Conservation (phyloP, 2,888 invertebrate genomes). For the Amblyjoppa proteus region DNA sequence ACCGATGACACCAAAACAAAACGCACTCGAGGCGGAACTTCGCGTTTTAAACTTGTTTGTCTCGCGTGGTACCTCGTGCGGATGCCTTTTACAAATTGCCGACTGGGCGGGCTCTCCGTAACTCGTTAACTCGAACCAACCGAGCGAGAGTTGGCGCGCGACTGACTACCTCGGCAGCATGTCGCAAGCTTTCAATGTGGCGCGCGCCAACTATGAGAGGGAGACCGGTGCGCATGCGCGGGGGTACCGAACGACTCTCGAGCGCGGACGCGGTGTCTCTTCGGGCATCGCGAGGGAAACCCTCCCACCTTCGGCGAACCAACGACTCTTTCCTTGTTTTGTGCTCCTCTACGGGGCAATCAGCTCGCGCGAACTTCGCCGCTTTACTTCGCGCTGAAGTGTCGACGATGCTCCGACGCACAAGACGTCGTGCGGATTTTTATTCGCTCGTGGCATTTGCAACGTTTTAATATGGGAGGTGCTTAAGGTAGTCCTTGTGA, state of each 20-base stretch:
- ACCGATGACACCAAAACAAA: conserved; percentile 28
- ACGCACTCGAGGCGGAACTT: background rate
- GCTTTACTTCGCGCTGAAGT: conserved; percentile 3
- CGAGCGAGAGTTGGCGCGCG: conserved; percentile 83
- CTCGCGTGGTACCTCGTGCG: background rate
- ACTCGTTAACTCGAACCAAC: conserved; percentile 68
- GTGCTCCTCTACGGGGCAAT: conserved; percentile 75
- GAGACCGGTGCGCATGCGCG: conserved; percentile 76
- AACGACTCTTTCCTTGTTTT: conserved; percentile 86
- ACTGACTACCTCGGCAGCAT: conserved; percentile 82
- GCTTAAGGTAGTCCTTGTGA: too few relatives aligned
- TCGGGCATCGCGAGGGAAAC: conserved; percentile 83
- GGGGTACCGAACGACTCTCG: conserved; percentile 34
- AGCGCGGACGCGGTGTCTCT: conserved; percentile 51
- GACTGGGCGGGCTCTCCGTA: conserved; percentile 10
- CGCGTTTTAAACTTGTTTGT: conserved; percentile 15
- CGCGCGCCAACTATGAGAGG: conserved; percentile 77
- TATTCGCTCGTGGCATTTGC: background rate
- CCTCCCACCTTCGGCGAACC: conserved; percentile 85
- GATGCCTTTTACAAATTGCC: conserved; percentile 26
- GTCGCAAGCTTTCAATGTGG: conserved; percentile 84
- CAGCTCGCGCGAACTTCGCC: background rate
- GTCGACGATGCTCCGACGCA: background rate
- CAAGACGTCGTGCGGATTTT: background rate
- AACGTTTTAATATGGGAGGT: background rate